Conservation (phyloP, 2,888 invertebrate species). For the Dicranocentrus wangi region DNA sequence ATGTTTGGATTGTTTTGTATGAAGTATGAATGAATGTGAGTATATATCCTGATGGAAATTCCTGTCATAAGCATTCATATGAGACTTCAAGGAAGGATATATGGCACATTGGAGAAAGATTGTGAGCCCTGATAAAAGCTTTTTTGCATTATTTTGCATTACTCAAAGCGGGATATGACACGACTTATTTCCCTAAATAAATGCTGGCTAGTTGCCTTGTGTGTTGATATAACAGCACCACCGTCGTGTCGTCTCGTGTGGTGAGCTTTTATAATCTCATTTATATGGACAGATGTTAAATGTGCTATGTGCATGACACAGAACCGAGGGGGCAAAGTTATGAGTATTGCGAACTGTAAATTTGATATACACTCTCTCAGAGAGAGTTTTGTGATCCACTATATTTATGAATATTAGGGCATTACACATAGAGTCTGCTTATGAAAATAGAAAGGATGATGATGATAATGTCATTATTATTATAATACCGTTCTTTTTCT, state of each 20-base stretch:
- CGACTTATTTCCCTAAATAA: constrained; percentile 25
- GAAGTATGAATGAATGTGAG: too few species aligned
- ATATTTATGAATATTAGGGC: constrained; percentile 14
- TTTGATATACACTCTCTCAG: constrained; percentile 14
- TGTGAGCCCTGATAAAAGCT: constrained; percentile 26
- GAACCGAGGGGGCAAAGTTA: constrained; percentile 6
- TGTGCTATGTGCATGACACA: background rate
- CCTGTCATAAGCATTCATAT: constrained; percentile 4
- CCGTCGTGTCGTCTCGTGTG: background rate
- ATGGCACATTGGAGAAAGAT: constrained; percentile 20
- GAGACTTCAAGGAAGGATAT: constrained; percentile 1
- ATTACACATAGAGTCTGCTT: constrained; percentile 17
- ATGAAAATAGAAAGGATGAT: constrained; percentile 32
- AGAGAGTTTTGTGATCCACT: background rate
- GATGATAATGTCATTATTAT: constrained; percentile 33
- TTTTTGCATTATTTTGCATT: constrained; percentile 36
- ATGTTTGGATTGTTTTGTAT: too few species aligned
- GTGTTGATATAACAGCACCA: background rate
- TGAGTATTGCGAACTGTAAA: constrained; percentile 24
- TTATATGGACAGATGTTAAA: constrained; percentile 42
- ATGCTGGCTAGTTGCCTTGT: constrained; percentile 14
- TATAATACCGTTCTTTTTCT: constrained; percentile 27
- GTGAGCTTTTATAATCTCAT: constrained; percentile 29
- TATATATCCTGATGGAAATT: background rate
- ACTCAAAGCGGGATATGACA: constrained; percentile 10